These are phyloP conservation scores for Eutolmus rufibarbis DNA, from an alignment of 2,888 invertebrate genomes.

Conservation along the genomic window DNA sequence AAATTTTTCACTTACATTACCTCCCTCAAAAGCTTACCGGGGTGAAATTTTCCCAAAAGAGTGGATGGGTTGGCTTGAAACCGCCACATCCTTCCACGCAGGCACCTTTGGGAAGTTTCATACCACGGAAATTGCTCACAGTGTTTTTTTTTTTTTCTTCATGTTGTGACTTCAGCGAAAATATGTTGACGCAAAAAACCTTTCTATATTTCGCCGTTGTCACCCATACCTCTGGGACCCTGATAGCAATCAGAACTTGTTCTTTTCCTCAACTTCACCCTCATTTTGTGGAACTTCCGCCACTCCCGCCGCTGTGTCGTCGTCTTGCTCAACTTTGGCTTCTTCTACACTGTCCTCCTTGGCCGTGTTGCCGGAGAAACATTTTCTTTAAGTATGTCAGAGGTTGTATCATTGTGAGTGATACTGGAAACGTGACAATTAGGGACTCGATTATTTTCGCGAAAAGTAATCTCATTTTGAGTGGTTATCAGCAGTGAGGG, in stretches of 20 bases:
- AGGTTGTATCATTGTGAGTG: constrained; percentile 9
- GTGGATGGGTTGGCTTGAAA: neutral
- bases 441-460: constrained; percentile 13
- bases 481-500: neutral
- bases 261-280: constrained; percentile 11
- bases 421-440: constrained; percentile 23
- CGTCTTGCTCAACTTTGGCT: neutral
- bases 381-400: constrained; percentile 15
- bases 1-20: neutral
- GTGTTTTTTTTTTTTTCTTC: neutral
- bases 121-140: neutral
- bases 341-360: neutral
- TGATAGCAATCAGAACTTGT: constrained; percentile 27
- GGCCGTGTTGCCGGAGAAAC: neutral
- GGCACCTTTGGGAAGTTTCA: neutral
- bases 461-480: neutral
- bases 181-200: neutral
- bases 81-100: neutral
- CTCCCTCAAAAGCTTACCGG: neutral
- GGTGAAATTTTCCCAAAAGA: neutral
- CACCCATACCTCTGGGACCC: neutral
- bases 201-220: neutral
- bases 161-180: neutral
- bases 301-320: neutral
- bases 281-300: neutral